Evolutionary conservation across 1,140 invertebrate species (phyloP), one percentile per base, ranked within the genome.

Genomic region (Drosophila sechellia): DNA sequence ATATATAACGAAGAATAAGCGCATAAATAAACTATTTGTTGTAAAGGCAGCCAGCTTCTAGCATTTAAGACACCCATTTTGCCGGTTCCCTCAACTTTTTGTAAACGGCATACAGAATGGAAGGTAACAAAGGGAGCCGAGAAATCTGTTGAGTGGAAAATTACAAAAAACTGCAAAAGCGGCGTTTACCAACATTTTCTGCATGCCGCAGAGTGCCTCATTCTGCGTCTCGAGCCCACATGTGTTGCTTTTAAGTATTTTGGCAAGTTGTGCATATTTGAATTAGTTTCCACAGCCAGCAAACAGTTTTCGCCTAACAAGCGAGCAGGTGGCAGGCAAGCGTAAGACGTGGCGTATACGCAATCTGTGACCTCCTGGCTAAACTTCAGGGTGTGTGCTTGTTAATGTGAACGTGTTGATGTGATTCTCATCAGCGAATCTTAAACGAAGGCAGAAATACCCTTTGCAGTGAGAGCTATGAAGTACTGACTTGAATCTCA

Each of bases 231-330:
- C 56, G 8, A 13, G 37, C n/a, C 20, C 46, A 27, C 72, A 66
- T 81, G 69, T 75, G 72, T 55, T 56, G 57, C 69, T 65, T 54
- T 79, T 68, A 81, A 86, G 83, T 79, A 87, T 81, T 86, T 86
- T 78, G 78, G 79, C 83, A 87, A 86, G 83, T 81, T 86, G 70
- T 87, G 83, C 81, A 86, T 81, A 86, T 86, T 87, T 86, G 81
- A 86, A 86, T 86, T 86, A 87, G 81, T 86, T 86, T 86, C 64
- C 63, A 34, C 52, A 61, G 73, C 27, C 73, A 65, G 63, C 58
- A 86, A 81, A 68, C 53, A 60, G 60, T 59, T 60, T 69, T 49
- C 39, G 65, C 49, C 43, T 49, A 77, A 65, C 79, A 78, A 83
- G 79, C 63, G 48, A 17, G 25, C 45, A 56, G 53, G 50, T 55